phyloP scores from a whole-genome alignment of 1,140 invertebrate genomes.

The Catajapyx aquilonaris region DNA sequence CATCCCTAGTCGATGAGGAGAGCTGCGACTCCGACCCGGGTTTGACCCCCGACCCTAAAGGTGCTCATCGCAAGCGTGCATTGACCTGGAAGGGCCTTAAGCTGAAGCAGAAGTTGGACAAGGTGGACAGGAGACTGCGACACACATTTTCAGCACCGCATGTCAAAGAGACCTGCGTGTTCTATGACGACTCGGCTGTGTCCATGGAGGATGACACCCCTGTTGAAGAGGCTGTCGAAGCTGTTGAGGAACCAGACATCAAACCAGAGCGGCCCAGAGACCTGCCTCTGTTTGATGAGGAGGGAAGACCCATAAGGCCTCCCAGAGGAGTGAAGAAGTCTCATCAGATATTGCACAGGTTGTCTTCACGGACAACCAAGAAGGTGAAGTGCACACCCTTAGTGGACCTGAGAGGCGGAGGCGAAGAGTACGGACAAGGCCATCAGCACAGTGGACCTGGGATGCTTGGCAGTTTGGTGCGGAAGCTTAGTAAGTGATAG shows the following conservation, averaged over 20 bases:
- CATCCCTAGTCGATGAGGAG: slow-evolving; percentile 4
- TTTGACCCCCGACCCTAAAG: background rate
- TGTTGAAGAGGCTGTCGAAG: slow-evolving; percentile 5
- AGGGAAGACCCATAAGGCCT: slow-evolving; percentile 32
- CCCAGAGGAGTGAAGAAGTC: slow-evolving; percentile 31
- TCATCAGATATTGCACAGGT: too few species aligned
- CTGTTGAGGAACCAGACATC: slow-evolving; percentile 2
- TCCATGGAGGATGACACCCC: background rate
- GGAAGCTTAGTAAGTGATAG: slow-evolving; percentile 7
- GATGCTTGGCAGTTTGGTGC: slow-evolving; percentile 6
- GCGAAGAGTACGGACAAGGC: too few species aligned
- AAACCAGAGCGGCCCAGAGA: slow-evolving; percentile 28
- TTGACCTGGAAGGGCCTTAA: slow-evolving; percentile 33
- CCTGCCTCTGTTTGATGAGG: slow-evolving; percentile 35
- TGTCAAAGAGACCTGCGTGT: background rate
- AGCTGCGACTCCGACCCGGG: background rate
- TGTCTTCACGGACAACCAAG: too few species aligned
- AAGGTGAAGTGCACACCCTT: too few species aligned
- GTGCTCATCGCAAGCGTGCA: background rate
- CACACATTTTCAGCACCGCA: slow-evolving; percentile 27
- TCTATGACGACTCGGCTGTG: background rate
- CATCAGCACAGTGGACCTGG: too few species aligned
- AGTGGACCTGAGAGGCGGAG: too few species aligned
- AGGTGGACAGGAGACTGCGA: slow-evolving; percentile 56
- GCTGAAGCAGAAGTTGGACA: slow-evolving; percentile 55